A percentile compares a stretch with the other conserved stretches of the same genome.
Evolutionary conservation across 2,888 invertebrate species (phyloP).

Genomic region (Ormyrus rosae): DNA sequence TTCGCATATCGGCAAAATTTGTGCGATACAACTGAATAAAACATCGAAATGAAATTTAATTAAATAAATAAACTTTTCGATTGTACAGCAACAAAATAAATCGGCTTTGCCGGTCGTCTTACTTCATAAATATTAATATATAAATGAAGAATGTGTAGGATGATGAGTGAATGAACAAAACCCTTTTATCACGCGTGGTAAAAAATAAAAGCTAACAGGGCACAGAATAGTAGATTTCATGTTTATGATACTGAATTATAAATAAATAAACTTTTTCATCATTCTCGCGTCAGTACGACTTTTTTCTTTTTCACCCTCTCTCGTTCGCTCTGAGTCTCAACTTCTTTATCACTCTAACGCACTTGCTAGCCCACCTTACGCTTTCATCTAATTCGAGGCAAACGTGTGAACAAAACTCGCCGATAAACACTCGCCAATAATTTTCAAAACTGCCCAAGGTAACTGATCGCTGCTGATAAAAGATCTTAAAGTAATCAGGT

Average conservation of each 20-base stretch:
- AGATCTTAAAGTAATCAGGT: too few species aligned
- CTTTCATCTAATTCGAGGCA: constrained; percentile 18
- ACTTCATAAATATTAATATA: constrained; percentile 29
- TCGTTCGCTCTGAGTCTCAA: constrained; percentile 38
- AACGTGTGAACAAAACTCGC: constrained; percentile 46
- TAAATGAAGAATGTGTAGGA: background rate
- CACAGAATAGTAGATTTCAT: constrained; percentile 14
- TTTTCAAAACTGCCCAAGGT: constrained; percentile 16
- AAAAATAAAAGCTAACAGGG: constrained; percentile 32
- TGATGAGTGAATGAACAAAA: background rate
- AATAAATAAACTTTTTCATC: constrained; percentile 47
- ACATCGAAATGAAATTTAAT: constrained; percentile 2
- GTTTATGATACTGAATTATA: constrained; percentile 7
- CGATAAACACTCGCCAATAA: constrained; percentile 15
- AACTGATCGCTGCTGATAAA: constrained; percentile 17
- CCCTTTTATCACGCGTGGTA: constrained; percentile 2
- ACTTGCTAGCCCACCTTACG: background rate
- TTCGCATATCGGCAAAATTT: constrained; percentile 31
- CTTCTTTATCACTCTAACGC: constrained; percentile 8
- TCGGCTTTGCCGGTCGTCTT: constrained; percentile 7
- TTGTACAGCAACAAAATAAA: constrained; percentile 18
- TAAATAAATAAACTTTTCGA: constrained; percentile 10
- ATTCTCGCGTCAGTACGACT: constrained; percentile 50
- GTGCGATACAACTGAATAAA: constrained; percentile 16
- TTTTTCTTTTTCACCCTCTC: constrained; percentile 14